phyloP scores from a whole-genome alignment of 2,888 invertebrate genomes.

The Megamerina dolium region DNA sequence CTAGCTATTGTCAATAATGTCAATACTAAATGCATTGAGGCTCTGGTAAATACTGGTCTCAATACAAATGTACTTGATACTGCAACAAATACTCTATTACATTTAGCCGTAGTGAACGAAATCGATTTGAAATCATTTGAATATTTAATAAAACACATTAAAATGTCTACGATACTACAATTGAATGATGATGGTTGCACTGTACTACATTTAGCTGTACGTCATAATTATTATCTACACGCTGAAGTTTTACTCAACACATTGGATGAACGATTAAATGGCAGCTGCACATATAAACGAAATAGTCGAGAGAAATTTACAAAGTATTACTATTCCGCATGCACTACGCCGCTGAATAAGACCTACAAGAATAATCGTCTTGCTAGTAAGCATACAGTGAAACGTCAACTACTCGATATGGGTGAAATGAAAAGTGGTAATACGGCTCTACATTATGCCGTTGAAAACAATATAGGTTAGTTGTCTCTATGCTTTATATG shows the following conservation, averaged over 20 bases:
- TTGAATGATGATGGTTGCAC: slow-evolving; percentile 43
- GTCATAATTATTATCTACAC: slow-evolving; percentile 33
- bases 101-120: slow-evolving; percentile 39
- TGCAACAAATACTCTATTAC: slow-evolving; percentile 38
- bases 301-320: too few species aligned
- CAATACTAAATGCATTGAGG: slow-evolving; percentile 26
- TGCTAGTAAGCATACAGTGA: too few species aligned
- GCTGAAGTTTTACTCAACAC: slow-evolving; percentile 35
- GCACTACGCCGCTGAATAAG: too few species aligned
- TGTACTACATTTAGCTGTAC: slow-evolving; percentile 38
- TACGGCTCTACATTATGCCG: slow-evolving; percentile 37
- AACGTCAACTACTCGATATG: slow-evolving; percentile 35
- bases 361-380: too few species aligned
- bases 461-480: slow-evolving; percentile 34
- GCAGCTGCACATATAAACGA: slow-evolving; percentile 22
- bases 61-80: slow-evolving; percentile 31
- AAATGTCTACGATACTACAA: slow-evolving; percentile 30
- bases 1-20: slow-evolving; percentile 34
- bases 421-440: slow-evolving; percentile 38
- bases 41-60: slow-evolving; percentile 28
- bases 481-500: too few species aligned
- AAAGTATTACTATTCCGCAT: too few species aligned
- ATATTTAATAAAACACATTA: slow-evolving; percentile 29
- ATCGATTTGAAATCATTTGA: slow-evolving; percentile 27
- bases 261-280: slow-evolving; percentile 32